These are phyloP conservation scores for Oreochromis aureus DNA, from an alignment of 2,113 vertebrate species.

Conservation along the genomic window DNA sequence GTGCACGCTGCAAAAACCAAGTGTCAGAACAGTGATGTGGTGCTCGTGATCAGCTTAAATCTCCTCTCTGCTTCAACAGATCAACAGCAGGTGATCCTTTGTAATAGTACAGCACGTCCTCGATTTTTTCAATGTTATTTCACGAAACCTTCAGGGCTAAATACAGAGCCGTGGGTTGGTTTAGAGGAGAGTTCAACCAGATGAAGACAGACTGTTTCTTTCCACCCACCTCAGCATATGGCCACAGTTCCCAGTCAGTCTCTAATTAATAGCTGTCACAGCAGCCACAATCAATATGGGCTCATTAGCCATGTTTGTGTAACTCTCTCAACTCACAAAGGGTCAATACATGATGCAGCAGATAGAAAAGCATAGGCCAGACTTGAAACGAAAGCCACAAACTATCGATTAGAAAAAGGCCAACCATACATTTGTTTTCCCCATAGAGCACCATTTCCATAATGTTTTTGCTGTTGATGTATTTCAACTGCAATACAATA, in stretches of 20 bases:
- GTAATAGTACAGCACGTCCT: neutral
- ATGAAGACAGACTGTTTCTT: conserved; percentile 10
- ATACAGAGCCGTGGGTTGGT: neutral
- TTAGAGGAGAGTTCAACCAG: conserved; percentile 3
- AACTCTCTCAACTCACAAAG: conserved; percentile 27
- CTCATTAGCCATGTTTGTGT: conserved; percentile 67
- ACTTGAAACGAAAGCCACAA: conserved; percentile 48
- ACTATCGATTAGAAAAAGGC: conserved; percentile 27
- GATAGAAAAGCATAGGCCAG: conserved; percentile 40
- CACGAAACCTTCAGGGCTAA: neutral
- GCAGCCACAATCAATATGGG: conserved; percentile 66
- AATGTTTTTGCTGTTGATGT: conserved; percentile 45
- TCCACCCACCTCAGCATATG: conserved; percentile 43
- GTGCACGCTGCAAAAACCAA: conserved; percentile 49
- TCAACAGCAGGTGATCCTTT: neutral
- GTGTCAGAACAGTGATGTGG: conserved; percentile 45
- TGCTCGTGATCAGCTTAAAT: conserved; percentile 34
- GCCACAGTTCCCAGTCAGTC: conserved; percentile 41
- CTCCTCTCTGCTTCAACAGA: conserved; percentile 3
- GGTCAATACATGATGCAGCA: conserved; percentile 37
- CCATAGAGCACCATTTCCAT: conserved; percentile 34
- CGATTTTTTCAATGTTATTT: neutral
- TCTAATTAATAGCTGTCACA: conserved; percentile 71
- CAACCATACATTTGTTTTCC: conserved; percentile 22
- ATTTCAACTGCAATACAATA: conserved; percentile 45